These are phyloP conservation scores for Acanthoscelides obtectus DNA, from an alignment of 2,888 invertebrate genomes.

Conservation along the genomic window DNA sequence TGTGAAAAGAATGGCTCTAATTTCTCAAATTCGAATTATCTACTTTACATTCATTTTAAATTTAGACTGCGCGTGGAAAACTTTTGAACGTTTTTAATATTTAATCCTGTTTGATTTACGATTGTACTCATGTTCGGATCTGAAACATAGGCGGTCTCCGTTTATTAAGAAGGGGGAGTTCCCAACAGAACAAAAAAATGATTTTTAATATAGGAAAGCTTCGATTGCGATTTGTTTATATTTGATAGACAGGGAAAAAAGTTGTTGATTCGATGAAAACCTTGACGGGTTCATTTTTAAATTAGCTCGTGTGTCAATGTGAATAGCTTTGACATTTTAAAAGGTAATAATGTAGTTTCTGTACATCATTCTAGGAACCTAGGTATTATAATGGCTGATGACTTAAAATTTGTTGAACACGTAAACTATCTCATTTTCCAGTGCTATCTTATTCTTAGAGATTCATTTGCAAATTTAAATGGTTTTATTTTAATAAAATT, in stretches of 20 bases:
- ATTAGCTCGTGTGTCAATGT: too few species aligned
- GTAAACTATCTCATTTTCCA: too few species aligned
- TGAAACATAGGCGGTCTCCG: slow-evolving; percentile 12
- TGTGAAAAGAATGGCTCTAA: slow-evolving; percentile 47
- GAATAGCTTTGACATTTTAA: too few species aligned
- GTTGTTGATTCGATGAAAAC: too few species aligned
- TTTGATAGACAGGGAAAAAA: neutral
- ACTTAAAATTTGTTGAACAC: too few species aligned
- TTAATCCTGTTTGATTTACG: slow-evolving; percentile 51
- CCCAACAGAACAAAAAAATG: neutral
- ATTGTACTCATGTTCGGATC: slow-evolving; percentile 44
- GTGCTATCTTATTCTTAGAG: too few species aligned
- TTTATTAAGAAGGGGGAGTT: neutral
- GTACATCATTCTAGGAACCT: too few species aligned
- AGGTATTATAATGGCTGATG: too few species aligned
- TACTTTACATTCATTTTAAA: slow-evolving; percentile 51
- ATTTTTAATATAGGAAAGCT: neutral
- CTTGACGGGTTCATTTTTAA: too few species aligned
- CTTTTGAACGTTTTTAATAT: slow-evolving; percentile 49
- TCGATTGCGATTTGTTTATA: neutral
- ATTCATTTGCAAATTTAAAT: too few species aligned
- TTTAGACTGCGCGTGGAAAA: slow-evolving; percentile 46
- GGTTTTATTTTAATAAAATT: too few species aligned
- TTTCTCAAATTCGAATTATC: slow-evolving; percentile 51
- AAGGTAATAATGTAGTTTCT: too few species aligned